phyloP scores from a whole-genome alignment of 1,140 invertebrate genomes.

The Schlechtendalia chinensis region DNA sequence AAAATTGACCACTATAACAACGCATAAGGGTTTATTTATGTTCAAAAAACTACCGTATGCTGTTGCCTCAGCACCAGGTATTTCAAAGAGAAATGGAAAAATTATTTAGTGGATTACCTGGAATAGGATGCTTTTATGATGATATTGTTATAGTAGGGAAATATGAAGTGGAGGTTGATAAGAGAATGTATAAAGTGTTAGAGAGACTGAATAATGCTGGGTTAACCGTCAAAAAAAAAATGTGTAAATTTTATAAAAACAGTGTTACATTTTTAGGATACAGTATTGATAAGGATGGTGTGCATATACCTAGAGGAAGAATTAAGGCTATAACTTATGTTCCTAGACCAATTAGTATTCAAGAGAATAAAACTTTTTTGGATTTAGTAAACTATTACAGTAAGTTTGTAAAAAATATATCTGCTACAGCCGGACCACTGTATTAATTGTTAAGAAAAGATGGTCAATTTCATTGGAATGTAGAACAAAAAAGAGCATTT shows the following conservation, averaged over 20 bases:
- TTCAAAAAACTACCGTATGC: not conserved
- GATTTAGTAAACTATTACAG: slow-evolving; percentile 51
- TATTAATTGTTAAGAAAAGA: slow-evolving; percentile 43
- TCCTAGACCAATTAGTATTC: not conserved
- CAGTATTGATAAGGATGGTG: slow-evolving; percentile 24
- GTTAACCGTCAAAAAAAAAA: slow-evolving; percentile 22
- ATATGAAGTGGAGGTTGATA: not conserved
- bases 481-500: slow-evolving; percentile 46
- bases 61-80: not conserved
- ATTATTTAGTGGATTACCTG: slow-evolving; percentile 11
- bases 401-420: too few species aligned
- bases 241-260: slow-evolving; percentile 32
- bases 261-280: slow-evolving; percentile 33
- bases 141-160: slow-evolving; percentile 46
- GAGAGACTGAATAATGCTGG: not conserved
- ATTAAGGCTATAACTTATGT: not conserved
- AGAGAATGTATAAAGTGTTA: slow-evolving; percentile 1
- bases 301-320: not conserved
- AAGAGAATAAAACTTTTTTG: slow-evolving; percentile 50
- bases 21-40: not conserved
- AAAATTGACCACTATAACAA: not conserved
- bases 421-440: slow-evolving; percentile 53
- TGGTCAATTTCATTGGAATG: slow-evolving; percentile 50
- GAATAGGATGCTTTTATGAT: slow-evolving; percentile 47
- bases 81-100: slow-evolving; percentile 55